Percentiles rank a stretch among this genome's conserved stretches.
These are phyloP conservation scores for Scaptomyza polygonia DNA, from an alignment of 2,888 invertebrate genomes.

Conservation along the genomic window DNA sequence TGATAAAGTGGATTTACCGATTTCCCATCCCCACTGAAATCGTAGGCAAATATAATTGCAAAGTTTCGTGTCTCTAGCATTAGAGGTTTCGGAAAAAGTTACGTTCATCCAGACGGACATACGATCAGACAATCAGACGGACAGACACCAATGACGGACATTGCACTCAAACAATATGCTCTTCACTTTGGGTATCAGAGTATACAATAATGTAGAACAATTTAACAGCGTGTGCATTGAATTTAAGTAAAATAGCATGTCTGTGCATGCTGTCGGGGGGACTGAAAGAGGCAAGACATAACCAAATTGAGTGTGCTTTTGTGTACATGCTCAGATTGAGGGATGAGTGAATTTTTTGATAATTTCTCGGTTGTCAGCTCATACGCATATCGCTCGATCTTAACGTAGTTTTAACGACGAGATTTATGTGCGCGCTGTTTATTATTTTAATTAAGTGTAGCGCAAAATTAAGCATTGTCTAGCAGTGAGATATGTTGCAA, in stretches of 20 bases:
- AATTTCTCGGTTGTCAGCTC: conserved; percentile 64
- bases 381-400: conserved; percentile 63
- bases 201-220: not conserved
- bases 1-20: too few relatives aligned
- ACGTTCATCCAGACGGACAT: too few relatives aligned
- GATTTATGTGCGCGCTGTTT: conserved; percentile 58
- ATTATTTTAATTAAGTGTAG: conserved; percentile 65
- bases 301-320: conserved; percentile 5
- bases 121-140: too few relatives aligned
- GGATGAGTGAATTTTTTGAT: conserved; percentile 47
- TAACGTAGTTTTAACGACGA: conserved; percentile 72
- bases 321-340: conserved; percentile 6
- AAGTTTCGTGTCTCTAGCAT: too few relatives aligned
- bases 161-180: too few relatives aligned
- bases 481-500: conserved; percentile 25
- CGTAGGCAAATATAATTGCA: too few relatives aligned
- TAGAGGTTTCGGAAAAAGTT: too few relatives aligned
- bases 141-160: too few relatives aligned
- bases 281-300: not conserved
- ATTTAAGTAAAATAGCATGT: conserved; percentile 51
- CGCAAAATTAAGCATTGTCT: conserved; percentile 41
- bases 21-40: too few relatives aligned
- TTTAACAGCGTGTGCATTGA: conserved; percentile 51
- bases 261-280: not conserved
- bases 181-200: too few relatives aligned